Evolutionary conservation across 1,140 invertebrate species (phyloP).

Genomic region (Piezodorus guildinii): DNA sequence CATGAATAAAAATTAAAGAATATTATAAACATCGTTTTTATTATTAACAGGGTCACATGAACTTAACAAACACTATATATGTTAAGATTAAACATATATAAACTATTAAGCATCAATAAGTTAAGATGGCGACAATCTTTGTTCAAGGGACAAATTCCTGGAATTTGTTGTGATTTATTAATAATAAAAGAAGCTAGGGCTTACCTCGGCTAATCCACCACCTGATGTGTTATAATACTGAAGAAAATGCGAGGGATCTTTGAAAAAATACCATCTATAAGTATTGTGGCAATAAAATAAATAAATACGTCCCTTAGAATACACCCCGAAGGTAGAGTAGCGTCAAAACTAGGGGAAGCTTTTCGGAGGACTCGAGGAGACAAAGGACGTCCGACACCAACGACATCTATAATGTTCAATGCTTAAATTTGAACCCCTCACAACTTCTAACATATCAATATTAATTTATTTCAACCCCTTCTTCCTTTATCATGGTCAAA

Average conservation of each 20-base stretch:
- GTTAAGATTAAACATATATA: not conserved
- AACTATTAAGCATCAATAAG: conserved; percentile 22
- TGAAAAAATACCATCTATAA: not conserved
- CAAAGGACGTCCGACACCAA: conserved; percentile 20
- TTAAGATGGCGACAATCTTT: conserved; percentile 26
- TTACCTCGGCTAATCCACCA: not conserved
- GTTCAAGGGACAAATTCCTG: conserved; percentile 21
- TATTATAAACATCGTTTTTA: too few relatives aligned
- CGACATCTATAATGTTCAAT: conserved; percentile 19
- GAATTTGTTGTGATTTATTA: conserved; percentile 21
- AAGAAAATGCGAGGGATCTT: not conserved
- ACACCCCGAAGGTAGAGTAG: conserved; percentile 18
- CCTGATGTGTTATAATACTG: not conserved
- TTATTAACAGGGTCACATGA: too few relatives aligned
- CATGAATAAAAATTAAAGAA: too few relatives aligned
- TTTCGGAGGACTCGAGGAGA: conserved; percentile 17
- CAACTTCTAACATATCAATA: not conserved
- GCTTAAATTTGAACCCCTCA: not conserved
- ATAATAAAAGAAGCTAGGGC: not conserved
- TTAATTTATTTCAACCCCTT: too few relatives aligned
- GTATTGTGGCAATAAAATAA: not conserved
- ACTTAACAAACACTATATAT: too few relatives aligned
- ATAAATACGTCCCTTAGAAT: conserved; percentile 12
- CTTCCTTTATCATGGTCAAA: too few relatives aligned
- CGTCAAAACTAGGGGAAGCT: conserved; percentile 24